Conservation (phyloP, 2,888 invertebrate genomes). For the Hymenopus coronatus region DNA sequence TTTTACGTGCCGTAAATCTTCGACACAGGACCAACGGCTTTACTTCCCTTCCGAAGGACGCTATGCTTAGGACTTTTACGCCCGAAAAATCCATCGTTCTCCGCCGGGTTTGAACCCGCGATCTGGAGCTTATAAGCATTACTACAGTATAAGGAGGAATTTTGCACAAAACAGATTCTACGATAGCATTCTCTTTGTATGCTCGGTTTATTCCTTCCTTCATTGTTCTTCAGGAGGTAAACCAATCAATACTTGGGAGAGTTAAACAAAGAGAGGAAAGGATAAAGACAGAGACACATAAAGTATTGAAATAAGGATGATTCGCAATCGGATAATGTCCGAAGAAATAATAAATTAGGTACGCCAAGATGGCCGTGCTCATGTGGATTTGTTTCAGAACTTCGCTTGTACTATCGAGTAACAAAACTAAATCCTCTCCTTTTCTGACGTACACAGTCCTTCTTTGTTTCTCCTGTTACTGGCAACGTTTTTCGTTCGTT, state of each 20-base stretch:
- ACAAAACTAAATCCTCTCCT: neutral
- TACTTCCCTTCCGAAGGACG: too few species aligned
- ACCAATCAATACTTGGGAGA: neutral
- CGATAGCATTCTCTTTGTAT: neutral
- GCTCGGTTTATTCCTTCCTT: neutral
- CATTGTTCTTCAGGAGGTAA: neutral
- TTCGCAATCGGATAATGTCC: neutral
- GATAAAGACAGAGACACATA: neutral
- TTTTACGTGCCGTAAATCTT: too few species aligned
- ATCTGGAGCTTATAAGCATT: too few species aligned
- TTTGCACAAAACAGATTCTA: neutral
- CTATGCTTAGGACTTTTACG: too few species aligned
- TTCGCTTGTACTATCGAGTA: neutral
- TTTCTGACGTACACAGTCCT: neutral
- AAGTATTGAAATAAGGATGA: slow-evolving; percentile 3
- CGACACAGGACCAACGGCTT: too few species aligned
- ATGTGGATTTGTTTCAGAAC: neutral
- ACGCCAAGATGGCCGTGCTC: slow-evolving; percentile 6
- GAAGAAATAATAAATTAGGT: slow-evolving; percentile 1
- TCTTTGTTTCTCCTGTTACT: neutral
- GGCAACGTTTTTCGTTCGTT: neutral
- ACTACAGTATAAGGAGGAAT: neutral
- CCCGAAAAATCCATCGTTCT: too few species aligned
- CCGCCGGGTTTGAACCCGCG: too few species aligned
- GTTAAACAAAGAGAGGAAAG: neutral